Evolutionary conservation across 2,888 invertebrate species (phyloP).

Genomic region (Aphodius sticticus): DNA sequence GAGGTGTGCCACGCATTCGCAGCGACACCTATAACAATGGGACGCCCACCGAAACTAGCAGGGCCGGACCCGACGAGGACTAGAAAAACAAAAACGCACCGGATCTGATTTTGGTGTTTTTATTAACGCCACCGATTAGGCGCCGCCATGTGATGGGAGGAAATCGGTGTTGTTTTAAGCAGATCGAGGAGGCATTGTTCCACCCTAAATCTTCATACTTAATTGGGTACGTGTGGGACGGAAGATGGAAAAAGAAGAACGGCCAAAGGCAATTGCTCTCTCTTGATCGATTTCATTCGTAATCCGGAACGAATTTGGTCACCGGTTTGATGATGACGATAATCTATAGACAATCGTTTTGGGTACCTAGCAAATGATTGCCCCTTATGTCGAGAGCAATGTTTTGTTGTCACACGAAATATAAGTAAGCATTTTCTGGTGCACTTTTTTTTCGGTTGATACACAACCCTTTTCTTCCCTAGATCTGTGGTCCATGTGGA

Average conservation of each 20-base stretch:
- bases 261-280: neutral
- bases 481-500: too few relatives aligned
- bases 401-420: neutral
- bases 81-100: neutral
- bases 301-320: neutral
- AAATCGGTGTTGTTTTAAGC: slow-evolving; percentile 4
- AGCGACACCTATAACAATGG: slow-evolving; percentile 37
- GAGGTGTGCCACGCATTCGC: slow-evolving; percentile 46
- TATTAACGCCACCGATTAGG: slow-evolving; percentile 8
- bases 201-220: slow-evolving; percentile 19
- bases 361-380: neutral
- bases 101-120: slow-evolving; percentile 11
- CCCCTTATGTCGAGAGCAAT: neutral
- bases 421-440: too few relatives aligned
- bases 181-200: slow-evolving; percentile 16
- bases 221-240: slow-evolving; percentile 15
- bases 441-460: too few relatives aligned
- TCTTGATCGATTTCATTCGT: neutral
- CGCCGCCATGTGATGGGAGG: neutral
- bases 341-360: neutral
- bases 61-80: neutral
- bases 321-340: neutral
- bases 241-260: too few relatives aligned
- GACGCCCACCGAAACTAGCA: slow-evolving; percentile 27
- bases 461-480: too few relatives aligned